Evolutionary conservation across 2,113 vertebrate genomes (phyloP).

Genomic region (Cyanistes caeruleus): DNA sequence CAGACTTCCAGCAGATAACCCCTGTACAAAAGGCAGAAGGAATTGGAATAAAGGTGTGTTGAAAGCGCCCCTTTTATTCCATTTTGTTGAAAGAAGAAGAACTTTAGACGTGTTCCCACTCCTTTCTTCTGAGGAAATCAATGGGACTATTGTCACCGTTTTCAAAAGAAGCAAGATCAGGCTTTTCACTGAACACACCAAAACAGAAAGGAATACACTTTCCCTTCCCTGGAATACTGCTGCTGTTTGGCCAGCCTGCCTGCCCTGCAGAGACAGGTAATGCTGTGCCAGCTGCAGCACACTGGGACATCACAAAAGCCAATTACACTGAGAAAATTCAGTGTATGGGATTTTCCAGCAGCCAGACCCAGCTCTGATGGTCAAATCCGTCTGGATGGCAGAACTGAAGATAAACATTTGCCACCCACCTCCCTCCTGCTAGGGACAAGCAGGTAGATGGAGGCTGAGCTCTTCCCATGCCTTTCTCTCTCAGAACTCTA

Average conservation of each 20-base stretch:
- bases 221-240: not conserved
- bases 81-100: slow-evolving; percentile 35
- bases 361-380: not conserved
- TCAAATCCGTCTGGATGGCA: not conserved
- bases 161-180: slow-evolving; percentile 32
- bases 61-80: slow-evolving; percentile 19
- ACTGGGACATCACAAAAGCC: not conserved
- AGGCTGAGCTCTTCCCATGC: not conserved
- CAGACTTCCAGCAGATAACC: slow-evolving; percentile 28
- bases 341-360: not conserved
- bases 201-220: slow-evolving; percentile 17
- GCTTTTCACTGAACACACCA: not conserved
- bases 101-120: slow-evolving; percentile 21
- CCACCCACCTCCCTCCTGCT: not conserved
- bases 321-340: not conserved
- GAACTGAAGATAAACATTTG: not conserved
- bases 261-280: not conserved
- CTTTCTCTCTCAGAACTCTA: not conserved
- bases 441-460: not conserved
- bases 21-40: not conserved
- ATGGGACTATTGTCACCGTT: slow-evolving; percentile 14
- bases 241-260: not conserved
- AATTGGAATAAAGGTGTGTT: slow-evolving; percentile 23
- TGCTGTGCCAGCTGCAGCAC: not conserved
- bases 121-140: slow-evolving; percentile 47